Evolutionary conservation across 2,797 vertebrate genomes (phyloP).

Genomic region (Chrysocyon brachyurus): DNA sequence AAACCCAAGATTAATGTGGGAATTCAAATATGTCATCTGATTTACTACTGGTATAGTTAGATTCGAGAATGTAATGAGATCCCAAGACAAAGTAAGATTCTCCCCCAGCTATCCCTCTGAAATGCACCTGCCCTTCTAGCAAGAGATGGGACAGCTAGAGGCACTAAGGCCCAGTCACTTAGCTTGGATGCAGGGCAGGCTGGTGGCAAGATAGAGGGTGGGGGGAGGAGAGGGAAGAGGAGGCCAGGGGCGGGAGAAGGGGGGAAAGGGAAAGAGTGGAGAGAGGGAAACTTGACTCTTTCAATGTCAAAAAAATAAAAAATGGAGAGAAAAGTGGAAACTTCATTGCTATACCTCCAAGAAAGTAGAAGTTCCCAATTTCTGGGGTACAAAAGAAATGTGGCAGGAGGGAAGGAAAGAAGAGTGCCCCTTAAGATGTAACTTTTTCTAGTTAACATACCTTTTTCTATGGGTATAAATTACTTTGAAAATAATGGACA

Average conservation of each 20-base stretch:
- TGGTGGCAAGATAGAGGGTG: neutral
- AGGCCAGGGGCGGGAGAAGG: neutral
- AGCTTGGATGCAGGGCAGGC: neutral
- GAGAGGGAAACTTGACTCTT: neutral
- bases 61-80: neutral
- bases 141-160: neutral
- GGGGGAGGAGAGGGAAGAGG: too few species aligned
- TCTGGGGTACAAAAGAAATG: neutral
- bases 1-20: neutral
- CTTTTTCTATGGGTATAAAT: neutral
- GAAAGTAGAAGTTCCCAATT: neutral
- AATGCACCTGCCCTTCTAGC: neutral
- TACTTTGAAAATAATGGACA: slow-evolving; percentile 43
- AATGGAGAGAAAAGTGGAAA: neutral
- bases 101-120: neutral
- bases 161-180: too few species aligned
- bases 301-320: slow-evolving; percentile 1
- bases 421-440: neutral
- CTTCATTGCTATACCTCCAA: neutral
- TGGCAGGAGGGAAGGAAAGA: neutral
- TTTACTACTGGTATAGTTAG: neutral
- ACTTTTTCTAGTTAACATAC: neutral
- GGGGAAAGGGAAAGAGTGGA: neutral
- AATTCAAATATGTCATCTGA: slow-evolving; percentile 31
- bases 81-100: neutral